Evolutionary conservation across 2,113 vertebrate genomes (phyloP), one percentile per base, ranked within the genome.

Genomic region (Lophura nycthemera): DNA sequence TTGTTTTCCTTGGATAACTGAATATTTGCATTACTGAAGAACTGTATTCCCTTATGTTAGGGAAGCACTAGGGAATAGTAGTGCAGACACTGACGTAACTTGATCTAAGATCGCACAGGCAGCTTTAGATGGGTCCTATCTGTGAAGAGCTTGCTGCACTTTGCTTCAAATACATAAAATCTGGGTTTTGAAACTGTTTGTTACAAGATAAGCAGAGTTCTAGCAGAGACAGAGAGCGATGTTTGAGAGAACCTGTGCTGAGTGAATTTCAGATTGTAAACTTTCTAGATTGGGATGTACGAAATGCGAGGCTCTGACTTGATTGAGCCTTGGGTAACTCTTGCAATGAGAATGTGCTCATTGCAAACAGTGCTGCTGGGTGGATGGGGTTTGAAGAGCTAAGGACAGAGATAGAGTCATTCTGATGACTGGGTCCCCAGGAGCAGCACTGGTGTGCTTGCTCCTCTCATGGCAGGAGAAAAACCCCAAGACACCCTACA

Each of bases 1-100:
- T 73, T 84, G 65, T 71, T 93, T 89, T 83, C n/a, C 27, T 92
- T 94, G 75, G 81, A 43, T 75, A 48, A 20, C 42, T 77, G 67
- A 71, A 8, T 66, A 85, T 93, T 92, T 96, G 65, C 34, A 42
- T 67, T 73, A 47, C 74, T 89, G 75, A 48, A 85, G 66, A 81
- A 70, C 76, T 20, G 5, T 25, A 3, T 60, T 70, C 42, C 34
- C 36, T 71, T 54, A 7, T 42, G 72, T 82, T 89, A 47, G 79
- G 70, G 73, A 79, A 95, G 59, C 59, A 74, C 27, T 48, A 36
- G 81, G 91, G 52, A 91, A 54, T 64, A 92, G 86, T 80, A 83
- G 77, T 18, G 47, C 48, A 81, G 86, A 79, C 17, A 8, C 48
- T 87, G 79, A 76, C 4, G 13, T 73, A 57, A 57, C 5, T 1